A percentile compares a stretch with the other conserved stretches of the same genome.
Evolutionary conservation across 2,797 vertebrate genomes (phyloP).

Genomic region (Poliocrania exsul): DNA sequence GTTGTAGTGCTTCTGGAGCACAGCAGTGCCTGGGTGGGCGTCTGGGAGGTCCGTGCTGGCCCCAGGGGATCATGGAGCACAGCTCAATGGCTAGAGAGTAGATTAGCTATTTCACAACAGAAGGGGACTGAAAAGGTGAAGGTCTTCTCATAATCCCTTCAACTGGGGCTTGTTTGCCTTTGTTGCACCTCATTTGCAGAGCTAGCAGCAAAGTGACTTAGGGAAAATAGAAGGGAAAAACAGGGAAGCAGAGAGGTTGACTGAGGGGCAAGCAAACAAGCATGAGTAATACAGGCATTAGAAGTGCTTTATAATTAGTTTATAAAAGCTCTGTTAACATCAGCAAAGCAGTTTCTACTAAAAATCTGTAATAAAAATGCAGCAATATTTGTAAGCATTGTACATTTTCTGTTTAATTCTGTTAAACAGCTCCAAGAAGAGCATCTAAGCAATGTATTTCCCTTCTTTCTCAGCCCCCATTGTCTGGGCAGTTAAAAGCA

Average conservation of each 20-base stretch:
- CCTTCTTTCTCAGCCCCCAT: not conserved
- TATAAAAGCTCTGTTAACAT: conserved; percentile 56
- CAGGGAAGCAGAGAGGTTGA: conserved; percentile 18
- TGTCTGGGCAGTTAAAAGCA: conserved; percentile 29
- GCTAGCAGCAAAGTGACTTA: not conserved
- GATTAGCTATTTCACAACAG: not conserved
- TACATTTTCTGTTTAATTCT: conserved; percentile 21
- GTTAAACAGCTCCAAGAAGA: conserved; percentile 34
- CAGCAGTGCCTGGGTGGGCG: not conserved
- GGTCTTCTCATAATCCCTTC: not conserved
- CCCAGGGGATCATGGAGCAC: not conserved
- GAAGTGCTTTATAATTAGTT: conserved; percentile 63
- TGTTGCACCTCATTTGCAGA: not conserved
- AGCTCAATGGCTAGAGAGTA: not conserved
- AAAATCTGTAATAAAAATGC: conserved; percentile 34
- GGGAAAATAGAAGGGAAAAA: conserved; percentile 8
- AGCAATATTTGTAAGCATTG: conserved; percentile 37
- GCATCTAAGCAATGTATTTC: not conserved
- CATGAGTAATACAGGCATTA: conserved; percentile 42
- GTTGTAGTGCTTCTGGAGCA: not conserved
- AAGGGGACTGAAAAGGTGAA: not conserved
- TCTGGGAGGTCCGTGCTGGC: not conserved
- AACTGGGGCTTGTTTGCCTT: not conserved
- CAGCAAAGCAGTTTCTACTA: conserved; percentile 40
- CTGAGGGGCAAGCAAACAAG: not conserved